These are phyloP conservation scores for Geophilus truncorum DNA, from an alignment of 2,888 invertebrate genomes.

Conservation along the genomic window DNA sequence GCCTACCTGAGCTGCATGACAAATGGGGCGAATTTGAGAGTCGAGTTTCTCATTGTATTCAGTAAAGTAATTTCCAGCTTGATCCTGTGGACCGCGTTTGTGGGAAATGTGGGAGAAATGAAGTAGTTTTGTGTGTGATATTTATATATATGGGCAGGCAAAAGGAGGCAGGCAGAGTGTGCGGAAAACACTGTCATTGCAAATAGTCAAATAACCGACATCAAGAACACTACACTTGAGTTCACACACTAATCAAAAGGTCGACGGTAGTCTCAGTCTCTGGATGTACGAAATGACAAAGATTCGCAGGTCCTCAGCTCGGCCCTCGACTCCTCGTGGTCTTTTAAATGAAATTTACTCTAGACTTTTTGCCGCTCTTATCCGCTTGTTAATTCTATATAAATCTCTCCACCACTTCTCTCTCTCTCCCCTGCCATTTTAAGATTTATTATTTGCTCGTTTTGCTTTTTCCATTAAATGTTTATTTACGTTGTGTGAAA, in stretches of 20 bases:
- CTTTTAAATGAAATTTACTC: background rate
- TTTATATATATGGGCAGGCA: background rate
- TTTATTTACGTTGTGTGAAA: too few species aligned
- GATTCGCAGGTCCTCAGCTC: slow-evolving; percentile 13
- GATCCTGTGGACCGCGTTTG: too few species aligned
- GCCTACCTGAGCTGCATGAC: too few species aligned
- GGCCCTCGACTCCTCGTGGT: background rate
- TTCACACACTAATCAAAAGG: slow-evolving; percentile 12
- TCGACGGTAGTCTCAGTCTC: background rate
- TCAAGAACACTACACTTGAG: slow-evolving; percentile 4
- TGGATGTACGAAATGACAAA: background rate
- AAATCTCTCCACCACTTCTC: too few species aligned
- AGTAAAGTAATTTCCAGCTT: too few species aligned
- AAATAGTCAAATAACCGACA: slow-evolving; percentile 13
- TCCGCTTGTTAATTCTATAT: background rate
- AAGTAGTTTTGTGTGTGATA: background rate
- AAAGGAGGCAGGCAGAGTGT: background rate
- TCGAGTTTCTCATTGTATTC: too few species aligned
- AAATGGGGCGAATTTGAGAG: too few species aligned
- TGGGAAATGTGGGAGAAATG: too few species aligned
- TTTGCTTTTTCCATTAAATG: background rate
- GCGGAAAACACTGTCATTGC: slow-evolving; percentile 11
- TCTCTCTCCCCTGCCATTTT: background rate
- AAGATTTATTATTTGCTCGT: background rate
- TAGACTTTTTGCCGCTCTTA: background rate